phyloP scores from a whole-genome alignment of 2,113 vertebrate genomes.

The Clarias batrachus region DNA sequence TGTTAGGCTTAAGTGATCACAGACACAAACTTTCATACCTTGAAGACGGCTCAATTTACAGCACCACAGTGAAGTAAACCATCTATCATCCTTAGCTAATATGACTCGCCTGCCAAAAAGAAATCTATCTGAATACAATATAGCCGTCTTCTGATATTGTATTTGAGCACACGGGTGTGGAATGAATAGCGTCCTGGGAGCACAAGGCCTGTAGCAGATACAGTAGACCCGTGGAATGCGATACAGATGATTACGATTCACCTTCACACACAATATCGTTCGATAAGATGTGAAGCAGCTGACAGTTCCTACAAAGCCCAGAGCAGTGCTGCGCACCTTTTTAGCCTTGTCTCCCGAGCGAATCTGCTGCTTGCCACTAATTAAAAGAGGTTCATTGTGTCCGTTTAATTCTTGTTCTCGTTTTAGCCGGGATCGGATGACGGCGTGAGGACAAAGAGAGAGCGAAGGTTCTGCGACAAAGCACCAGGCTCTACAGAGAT shows the following conservation, averaged over 20 bases:
- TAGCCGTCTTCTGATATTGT: constrained; percentile 25
- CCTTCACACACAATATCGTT: constrained; percentile 36
- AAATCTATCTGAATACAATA: neutral
- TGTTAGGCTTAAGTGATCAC: constrained; percentile 36
- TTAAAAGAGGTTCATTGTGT: constrained; percentile 69
- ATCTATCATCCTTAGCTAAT: constrained; percentile 18
- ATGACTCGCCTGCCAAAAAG: neutral
- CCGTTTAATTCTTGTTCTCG: constrained; percentile 49
- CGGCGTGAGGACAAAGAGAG: constrained; percentile 54
- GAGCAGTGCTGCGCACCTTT: constrained; percentile 44
- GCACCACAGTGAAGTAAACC: neutral
- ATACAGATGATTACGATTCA: constrained; percentile 32
- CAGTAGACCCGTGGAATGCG: constrained; percentile 12
- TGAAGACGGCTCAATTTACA: constrained; percentile 22
- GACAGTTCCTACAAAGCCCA: constrained; percentile 37
- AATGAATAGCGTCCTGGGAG: neutral
- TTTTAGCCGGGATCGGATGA: constrained; percentile 65
- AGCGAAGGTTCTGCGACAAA: constrained; percentile 41
- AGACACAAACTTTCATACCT: constrained; percentile 26
- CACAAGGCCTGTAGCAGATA: neutral
- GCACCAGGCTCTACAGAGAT: constrained; percentile 53
- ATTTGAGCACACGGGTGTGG: constrained; percentile 10
- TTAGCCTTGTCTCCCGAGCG: constrained; percentile 57
- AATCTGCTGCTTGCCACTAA: constrained; percentile 62
- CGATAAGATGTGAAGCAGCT: constrained; percentile 36